Evolutionary conservation across 1,140 invertebrate species (phyloP).

Genomic region (Papilio glaucus): DNA sequence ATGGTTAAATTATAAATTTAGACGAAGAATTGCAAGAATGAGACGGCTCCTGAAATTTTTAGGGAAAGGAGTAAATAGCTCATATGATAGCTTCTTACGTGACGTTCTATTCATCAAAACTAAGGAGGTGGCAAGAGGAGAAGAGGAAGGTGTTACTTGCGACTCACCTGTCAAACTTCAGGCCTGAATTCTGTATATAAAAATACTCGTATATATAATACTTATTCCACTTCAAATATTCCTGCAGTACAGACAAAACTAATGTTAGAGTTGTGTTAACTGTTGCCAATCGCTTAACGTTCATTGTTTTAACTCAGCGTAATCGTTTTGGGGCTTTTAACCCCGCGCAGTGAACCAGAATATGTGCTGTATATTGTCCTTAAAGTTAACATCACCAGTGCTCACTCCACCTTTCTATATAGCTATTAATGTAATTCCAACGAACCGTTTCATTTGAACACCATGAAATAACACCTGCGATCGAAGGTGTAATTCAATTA

Average conservation of each 20-base stretch:
- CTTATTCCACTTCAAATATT: neutral
- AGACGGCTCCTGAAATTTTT: too few relatives aligned
- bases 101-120: too few relatives aligned
- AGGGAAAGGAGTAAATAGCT: too few relatives aligned
- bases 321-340: constrained; percentile 26
- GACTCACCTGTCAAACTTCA: too few relatives aligned
- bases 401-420: constrained; percentile 15
- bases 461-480: neutral
- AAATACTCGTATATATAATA: neutral
- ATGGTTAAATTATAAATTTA: too few relatives aligned
- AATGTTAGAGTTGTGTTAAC: neutral
- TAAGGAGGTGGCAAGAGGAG: too few relatives aligned
- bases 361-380: constrained; percentile 16
- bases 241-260: neutral
- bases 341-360: constrained; percentile 15
- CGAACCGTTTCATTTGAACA: constrained; percentile 14
- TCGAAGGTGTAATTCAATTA: neutral
- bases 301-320: constrained; percentile 17
- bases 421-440: constrained; percentile 11
- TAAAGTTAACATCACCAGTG: constrained; percentile 7
- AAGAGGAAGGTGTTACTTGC: too few relatives aligned
- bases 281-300: constrained; percentile 6
- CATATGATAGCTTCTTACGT: too few relatives aligned
- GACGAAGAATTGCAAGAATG: too few relatives aligned
- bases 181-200: too few relatives aligned